Evolutionary conservation across 2,888 invertebrate genomes (phyloP), one percentile per base, ranked within the genome.

Genomic region (Acleris literana): DNA sequence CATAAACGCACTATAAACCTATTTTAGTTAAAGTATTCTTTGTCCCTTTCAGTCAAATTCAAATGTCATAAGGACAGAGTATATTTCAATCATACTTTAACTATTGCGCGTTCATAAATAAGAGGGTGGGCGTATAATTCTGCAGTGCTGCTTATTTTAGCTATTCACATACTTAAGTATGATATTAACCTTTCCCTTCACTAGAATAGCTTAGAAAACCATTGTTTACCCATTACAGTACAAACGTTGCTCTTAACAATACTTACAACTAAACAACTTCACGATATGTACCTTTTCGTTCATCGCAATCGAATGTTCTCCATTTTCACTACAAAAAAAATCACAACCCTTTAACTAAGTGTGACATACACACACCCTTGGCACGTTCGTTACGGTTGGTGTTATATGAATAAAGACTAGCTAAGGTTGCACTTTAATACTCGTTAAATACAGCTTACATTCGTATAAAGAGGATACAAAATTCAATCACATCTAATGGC

Each of bases 231-330:
- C 44, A 44, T 49, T 13, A 51, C 33, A 52, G 18, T 51, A 56
- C n/a, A 64, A 61, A 65, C 25, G 44, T 59, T 59, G 57, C 56
- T 29, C 64, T 66, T 66, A 54, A 58, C 17, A 55, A 44, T 70
- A 66, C 29, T 81, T 85, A 84, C 73, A 77, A 76, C 80, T 84
- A 86, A 77, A 78, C 80, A 79, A 83, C 79, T 80, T 74, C 61
- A 71, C 78, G 88, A 90, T 90, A 89, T 88, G 87, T 87, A 9
- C 79, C 76, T 76, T 81, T 83, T 79, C 73, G 73, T 76, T 75
- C 74, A 71, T 71, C 74, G 75, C 73, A 68, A 72, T 74, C 70
- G 73, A 70, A 75, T 69, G 64, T 63, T 49, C 55, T 48, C 63
- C 39, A 53, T 33, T 29, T 60, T 73, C 46, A 74, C 75, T 80